phyloP scores from a whole-genome alignment of 1,140 invertebrate species.

The Melanaphis sacchari region DNA sequence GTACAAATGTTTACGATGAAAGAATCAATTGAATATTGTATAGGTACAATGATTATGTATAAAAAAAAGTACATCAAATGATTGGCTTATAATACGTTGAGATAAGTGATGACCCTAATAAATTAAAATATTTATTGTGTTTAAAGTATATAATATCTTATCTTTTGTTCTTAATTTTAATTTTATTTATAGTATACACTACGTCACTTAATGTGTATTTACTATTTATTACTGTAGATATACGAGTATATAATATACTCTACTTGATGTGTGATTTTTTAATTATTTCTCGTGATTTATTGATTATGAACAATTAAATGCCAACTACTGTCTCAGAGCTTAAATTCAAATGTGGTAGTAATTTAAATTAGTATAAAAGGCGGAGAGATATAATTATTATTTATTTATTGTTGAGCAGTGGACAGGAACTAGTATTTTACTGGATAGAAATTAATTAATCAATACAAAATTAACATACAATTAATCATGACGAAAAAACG shows the following conservation, averaged over 20 bases:
- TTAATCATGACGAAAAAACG: background rate
- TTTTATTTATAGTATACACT: background rate
- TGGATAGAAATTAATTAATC: background rate
- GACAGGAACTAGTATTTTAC: background rate
- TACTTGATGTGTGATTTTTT: background rate
- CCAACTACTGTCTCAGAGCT: background rate
- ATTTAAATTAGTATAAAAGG: background rate
- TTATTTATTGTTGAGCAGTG: no score
- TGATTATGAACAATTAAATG: background rate
- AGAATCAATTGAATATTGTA: background rate
- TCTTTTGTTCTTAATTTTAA: background rate
- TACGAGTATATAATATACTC: background rate
- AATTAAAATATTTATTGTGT: background rate
- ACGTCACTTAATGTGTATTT: background rate
- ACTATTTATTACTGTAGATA: background rate
- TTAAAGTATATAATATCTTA: background rate
- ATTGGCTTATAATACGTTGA: slow-evolving; percentile 4
- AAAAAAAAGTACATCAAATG: background rate
- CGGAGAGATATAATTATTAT: background rate
- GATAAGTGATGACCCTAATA: slow-evolving; percentile 12
- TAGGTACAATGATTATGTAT: background rate
- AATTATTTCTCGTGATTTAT: background rate
- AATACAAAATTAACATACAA: background rate
- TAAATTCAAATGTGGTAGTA: background rate
- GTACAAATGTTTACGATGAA: background rate